These are phyloP conservation scores for Dermochelys coriacea DNA, from an alignment of 2,797 vertebrate species.

Conservation along the genomic window DNA sequence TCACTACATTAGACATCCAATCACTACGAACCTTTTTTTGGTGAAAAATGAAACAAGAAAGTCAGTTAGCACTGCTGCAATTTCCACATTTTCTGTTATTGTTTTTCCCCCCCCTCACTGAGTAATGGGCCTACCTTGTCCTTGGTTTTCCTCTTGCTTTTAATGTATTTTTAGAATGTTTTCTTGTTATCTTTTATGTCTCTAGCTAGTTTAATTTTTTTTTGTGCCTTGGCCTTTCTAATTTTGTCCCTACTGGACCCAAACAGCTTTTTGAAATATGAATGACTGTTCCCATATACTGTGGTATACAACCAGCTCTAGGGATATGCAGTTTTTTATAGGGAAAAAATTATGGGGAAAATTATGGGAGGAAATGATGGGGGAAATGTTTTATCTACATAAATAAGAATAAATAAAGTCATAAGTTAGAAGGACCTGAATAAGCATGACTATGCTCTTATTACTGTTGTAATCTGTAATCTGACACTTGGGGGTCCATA, in stretches of 20 bases:
- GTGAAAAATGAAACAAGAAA: too few species aligned
- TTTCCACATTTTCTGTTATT: too few species aligned
- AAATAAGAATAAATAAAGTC: neutral
- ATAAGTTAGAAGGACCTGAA: neutral
- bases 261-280: neutral
- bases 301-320: neutral
- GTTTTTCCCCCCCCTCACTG: too few species aligned
- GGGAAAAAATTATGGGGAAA: neutral
- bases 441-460: neutral
- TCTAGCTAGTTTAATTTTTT: too few species aligned
- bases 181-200: too few species aligned
- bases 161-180: too few species aligned
- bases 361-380: neutral
- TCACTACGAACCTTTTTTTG: too few species aligned
- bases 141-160: too few species aligned
- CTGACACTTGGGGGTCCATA: neutral
- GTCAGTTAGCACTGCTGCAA: too few species aligned
- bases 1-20: too few species aligned
- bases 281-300: fast-evolving
- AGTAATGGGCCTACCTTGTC: too few species aligned
- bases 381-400: neutral
- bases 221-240: too few species aligned
- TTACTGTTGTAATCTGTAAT: neutral
- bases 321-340: neutral
- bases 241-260: neutral